Conservation (phyloP, 1,140 invertebrate genomes). For the Psix sp. region DNA sequence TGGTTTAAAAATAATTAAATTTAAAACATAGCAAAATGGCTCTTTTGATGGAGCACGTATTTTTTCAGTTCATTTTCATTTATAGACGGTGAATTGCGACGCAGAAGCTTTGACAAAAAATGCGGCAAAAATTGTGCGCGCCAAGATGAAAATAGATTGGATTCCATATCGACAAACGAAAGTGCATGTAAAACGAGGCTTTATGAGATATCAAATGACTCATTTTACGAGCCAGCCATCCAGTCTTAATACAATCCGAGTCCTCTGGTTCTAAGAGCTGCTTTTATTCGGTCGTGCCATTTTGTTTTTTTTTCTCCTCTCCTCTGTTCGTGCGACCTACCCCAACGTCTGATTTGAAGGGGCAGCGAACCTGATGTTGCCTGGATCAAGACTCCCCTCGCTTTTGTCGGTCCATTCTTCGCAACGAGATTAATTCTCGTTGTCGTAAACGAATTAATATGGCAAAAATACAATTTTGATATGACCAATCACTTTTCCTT, state of each 20-base stretch:
- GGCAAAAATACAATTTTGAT: too few species aligned
- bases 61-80: too few species aligned
- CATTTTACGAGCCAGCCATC: constrained; percentile 35
- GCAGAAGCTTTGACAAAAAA: too few species aligned
- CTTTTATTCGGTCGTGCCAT: constrained; percentile 30
- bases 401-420: constrained; percentile 16
- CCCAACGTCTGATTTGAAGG: constrained; percentile 37
- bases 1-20: too few species aligned
- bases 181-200: constrained; percentile 31
- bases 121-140: too few species aligned
- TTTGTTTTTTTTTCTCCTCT: constrained; percentile 11
- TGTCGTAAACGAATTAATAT: constrained; percentile 4
- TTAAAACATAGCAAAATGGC: too few species aligned
- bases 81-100: too few species aligned
- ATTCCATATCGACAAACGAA: constrained; percentile 19
- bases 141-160: constrained; percentile 1
- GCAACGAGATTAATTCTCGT: not conserved
- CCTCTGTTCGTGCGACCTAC: constrained; percentile 26
- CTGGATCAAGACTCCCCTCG: constrained; percentile 11
- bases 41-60: too few species aligned
- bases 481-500: too few species aligned
- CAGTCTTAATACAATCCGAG: constrained; percentile 12
- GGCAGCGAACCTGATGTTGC: constrained; percentile 42
- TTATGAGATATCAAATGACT: constrained; percentile 43
- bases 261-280: constrained; percentile 14